These are phyloP conservation scores for Aphis craccivora DNA, from an alignment of 1,140 invertebrate species.

Conservation along the genomic window DNA sequence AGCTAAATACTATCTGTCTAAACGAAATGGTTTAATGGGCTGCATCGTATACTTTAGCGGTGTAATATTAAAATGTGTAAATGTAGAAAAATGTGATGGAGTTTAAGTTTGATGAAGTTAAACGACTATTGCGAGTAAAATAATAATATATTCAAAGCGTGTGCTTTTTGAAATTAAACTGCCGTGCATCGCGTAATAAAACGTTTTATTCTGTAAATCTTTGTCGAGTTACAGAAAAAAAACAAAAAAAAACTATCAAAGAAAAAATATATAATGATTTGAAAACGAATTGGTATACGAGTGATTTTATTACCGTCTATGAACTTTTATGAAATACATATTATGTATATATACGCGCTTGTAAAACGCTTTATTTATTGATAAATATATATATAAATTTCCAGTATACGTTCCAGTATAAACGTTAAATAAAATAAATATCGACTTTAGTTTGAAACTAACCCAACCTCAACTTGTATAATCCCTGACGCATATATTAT, in stretches of 20 bases:
- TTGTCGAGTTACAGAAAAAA: background rate
- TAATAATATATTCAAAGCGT: constrained; percentile 18
- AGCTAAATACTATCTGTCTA: background rate
- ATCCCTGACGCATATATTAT: background rate
- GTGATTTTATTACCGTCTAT: background rate
- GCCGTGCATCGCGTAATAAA: background rate
- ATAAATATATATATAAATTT: background rate
- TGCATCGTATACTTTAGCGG: background rate
- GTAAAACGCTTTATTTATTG: background rate
- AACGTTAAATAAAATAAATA: background rate
- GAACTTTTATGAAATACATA: background rate
- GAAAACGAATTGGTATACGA: background rate
- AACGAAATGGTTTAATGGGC: background rate
- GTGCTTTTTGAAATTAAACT: background rate
- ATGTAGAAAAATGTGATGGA: background rate
- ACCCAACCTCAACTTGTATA: background rate
- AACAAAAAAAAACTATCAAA: background rate
- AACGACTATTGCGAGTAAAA: background rate
- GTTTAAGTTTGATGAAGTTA: constrained; percentile 1
- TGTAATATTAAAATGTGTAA: background rate
- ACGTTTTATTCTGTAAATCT: background rate
- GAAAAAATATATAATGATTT: background rate
- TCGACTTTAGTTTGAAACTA: background rate
- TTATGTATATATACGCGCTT: background rate
- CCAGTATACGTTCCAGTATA: background rate